phyloP scores from a whole-genome alignment of 92 coral and sea anemone genomes.

The Metridium senile region DNA sequence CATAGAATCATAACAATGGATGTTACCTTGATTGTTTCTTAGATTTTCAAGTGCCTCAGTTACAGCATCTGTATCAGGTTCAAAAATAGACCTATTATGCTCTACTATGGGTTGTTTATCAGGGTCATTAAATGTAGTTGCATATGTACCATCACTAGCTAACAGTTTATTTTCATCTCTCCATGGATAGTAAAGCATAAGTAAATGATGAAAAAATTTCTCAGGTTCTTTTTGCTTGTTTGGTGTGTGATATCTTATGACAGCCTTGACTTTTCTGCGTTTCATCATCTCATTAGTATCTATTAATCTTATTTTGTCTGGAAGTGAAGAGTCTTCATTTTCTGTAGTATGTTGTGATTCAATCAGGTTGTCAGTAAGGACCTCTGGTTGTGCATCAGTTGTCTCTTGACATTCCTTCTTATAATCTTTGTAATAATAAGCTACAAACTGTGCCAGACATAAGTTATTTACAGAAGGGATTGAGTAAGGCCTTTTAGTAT shows the following conservation, averaged over 20 bases:
- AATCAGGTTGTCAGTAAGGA: not conserved
- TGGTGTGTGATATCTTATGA: constrained; percentile 53
- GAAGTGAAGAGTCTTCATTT: not conserved
- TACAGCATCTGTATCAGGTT: constrained; percentile 58
- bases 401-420: not conserved
- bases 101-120: constrained; percentile 46
- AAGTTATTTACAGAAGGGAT: not conserved
- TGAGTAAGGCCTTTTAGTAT: not conserved
- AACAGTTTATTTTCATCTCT: constrained; percentile 43
- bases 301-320: constrained; percentile 24
- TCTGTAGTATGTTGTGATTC: not conserved
- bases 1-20: constrained; percentile 51
- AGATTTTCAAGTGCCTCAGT: constrained; percentile 47
- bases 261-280: constrained; percentile 56
- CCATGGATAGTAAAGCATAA: constrained; percentile 62
- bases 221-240: constrained; percentile 57
- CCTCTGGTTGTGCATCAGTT: not conserved
- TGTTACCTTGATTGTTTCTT: constrained; percentile 33
- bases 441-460: not conserved
- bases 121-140: constrained; percentile 45
- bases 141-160: constrained; percentile 49
- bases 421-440: not conserved
- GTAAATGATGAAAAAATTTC: constrained; percentile 57
- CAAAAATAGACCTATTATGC: constrained; percentile 52
- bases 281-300: constrained; percentile 60